A percentile compares a stretch with the other conserved stretches of the same genome.
These are phyloP conservation scores for Nannobrachium achirus DNA, from an alignment of 2,113 vertebrate species.

Conservation along the genomic window DNA sequence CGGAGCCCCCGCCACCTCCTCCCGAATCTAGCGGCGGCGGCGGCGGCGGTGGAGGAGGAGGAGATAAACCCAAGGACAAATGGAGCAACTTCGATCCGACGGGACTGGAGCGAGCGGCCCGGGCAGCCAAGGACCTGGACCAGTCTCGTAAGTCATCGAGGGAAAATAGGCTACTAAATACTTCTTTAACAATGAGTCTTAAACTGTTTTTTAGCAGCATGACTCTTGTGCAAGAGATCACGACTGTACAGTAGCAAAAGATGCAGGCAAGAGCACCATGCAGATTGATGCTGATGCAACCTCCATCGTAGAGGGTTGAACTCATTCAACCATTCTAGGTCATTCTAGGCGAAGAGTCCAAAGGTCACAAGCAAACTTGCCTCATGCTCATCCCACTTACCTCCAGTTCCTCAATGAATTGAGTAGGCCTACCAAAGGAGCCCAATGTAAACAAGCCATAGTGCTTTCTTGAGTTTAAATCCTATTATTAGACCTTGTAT, in stretches of 20 bases:
- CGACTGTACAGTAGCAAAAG: neutral
- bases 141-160: conserved; percentile 86
- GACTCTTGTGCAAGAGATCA: too few relatives aligned
- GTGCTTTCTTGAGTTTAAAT: too few relatives aligned
- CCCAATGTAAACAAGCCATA: too few relatives aligned
- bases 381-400: neutral
- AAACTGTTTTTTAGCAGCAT: neutral
- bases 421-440: too few relatives aligned
- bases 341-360: conserved; percentile 62
- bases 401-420: too few relatives aligned
- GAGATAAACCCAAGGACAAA: conserved; percentile 95
- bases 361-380: conserved; percentile 58
- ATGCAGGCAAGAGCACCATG: neutral
- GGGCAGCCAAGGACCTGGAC: conserved; percentile 94
- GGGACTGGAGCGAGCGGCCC: conserved; percentile 93
- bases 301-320: neutral
- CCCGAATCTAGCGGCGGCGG: conserved; percentile 61
- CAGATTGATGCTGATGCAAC: conserved; percentile 17
- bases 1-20: conserved; percentile 63
- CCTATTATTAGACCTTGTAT: too few relatives aligned
- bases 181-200: neutral
- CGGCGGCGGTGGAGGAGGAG: conserved; percentile 75
- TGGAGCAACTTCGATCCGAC: conserved; percentile 99
- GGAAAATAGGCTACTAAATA: neutral
- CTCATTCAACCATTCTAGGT: conserved; percentile 6